Base-by-base conservation (phyloP, 2,797 vertebrate genomes). In the Gambusia yucatana region DNA sequence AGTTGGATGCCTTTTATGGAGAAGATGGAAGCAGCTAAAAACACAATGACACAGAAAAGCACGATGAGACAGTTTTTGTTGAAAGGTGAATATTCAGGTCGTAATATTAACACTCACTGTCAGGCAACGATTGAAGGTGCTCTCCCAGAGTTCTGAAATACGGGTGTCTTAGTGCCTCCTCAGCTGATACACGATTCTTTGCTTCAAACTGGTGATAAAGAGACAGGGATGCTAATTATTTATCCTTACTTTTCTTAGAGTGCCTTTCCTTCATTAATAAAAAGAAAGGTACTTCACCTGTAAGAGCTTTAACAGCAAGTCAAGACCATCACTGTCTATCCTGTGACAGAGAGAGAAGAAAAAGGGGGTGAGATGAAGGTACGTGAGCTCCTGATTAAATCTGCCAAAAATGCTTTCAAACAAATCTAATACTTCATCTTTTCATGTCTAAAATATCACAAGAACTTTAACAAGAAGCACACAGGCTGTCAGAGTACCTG, bases 271-370 rank as follows among this genome's bases (percentile, higher is more conserved):
- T 63, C 22, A 55, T 67, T 30, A 47, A 52, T 44, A 50, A 65
- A 61, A 25, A 28, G 43, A 16, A 67, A 80, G 17, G 28, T 50
- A 25, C 0, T 69, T 89, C 80, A 97, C 96, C 96, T 96, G 94
- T 77, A 97, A 91, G 36, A 96, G 94, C 85, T 94, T 72, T 28
- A 93, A 91, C 2, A 97, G 92, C 87, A 97, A 85, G 77, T 96
- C 92, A 71, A 95, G 94, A 25, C 96, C 96, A n/a, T 97, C 96
- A 7, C 75, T 96, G 93, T 96, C 95, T 94, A 97, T 96, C 91
- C 96, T 97, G 93, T 77, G 76, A 82, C 25, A 83, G 46, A 85
- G 72, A 86, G 36, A 79, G 3, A 50, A 17, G 22, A 25, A 46
- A 77, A 67, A 63, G 73, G 28, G 80, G 39, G 14, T 16, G 71